Evolutionary conservation across 1,140 invertebrate genomes (phyloP), one percentile per base, ranked within the genome.

Genomic region (Drosophila tsacasi): DNA sequence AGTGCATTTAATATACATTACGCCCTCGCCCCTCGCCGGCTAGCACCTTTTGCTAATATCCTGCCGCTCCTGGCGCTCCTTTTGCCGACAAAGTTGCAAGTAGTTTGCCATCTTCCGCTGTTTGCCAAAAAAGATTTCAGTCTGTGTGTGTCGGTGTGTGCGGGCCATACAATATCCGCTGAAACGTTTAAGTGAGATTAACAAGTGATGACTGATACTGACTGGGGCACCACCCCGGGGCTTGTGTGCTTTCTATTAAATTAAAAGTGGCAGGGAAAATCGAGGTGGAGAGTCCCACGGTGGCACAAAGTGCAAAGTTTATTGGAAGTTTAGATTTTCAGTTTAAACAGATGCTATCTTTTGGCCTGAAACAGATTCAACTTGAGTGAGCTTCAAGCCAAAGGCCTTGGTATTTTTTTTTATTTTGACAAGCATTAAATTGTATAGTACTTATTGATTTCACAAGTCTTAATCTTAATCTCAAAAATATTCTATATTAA

Each of bases 1-100:
- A 90, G 84, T 87, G 84, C 84, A 89, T 87, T 87, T 87, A 87
- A 87, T 90, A 87, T 89, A 87, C 84, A 87, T 87, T 87, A 87
- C 78, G 66, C 52, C 55, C 68, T 62, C 69, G 71, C 71, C 54
- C 49, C n/a, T 23, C 5, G 12, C 21, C 59, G 46, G 17, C n/a
- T n/a, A n/a, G 63, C 67, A 79, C 81, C 76, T 49, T 23, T 69
- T 84, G 77, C 75, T 89, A 87, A 87, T 89, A 87, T 87, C 84
- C 84, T 87, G 84, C 50, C 75, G 52, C 79, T 78, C 52, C 79
- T 49, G 47, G 47, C 19, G 27, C 27, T 30, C 25, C 49, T 64
- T 64, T 67, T 52, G 67, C 74, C 79, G 27, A 63, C 79, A 82
- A 82, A 81, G 73, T 85, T 79, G 75, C 79, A 5, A 79, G 72